A percentile compares a stretch with the other conserved stretches of the same genome.
phyloP scores from a whole-genome alignment of 1,140 invertebrate species.

The Cydia pomonella region DNA sequence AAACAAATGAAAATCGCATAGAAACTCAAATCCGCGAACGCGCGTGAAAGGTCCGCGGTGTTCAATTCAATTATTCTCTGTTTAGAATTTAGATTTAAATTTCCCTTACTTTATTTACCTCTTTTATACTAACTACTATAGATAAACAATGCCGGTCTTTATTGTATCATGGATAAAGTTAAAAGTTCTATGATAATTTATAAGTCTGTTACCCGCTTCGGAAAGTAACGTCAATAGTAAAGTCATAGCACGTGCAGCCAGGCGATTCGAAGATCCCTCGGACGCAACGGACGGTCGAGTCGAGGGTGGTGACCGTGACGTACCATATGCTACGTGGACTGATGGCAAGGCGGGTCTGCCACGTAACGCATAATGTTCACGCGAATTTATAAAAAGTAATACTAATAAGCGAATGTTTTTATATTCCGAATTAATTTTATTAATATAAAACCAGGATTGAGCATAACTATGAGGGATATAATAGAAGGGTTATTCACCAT shows the following conservation, averaged over 20 bases:
- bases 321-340: conserved; percentile 20
- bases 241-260: not conserved
- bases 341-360: conserved; percentile 6
- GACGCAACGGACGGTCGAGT: conserved; percentile 21
- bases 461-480: too few relatives aligned
- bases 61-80: not conserved
- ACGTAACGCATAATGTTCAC: not conserved
- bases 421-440: too few relatives aligned
- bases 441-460: too few relatives aligned
- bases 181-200: not conserved
- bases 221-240: not conserved
- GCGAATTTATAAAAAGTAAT: not conserved
- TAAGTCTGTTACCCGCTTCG: not conserved
- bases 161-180: not conserved
- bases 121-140: not conserved
- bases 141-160: not conserved
- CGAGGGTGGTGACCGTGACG: conserved; percentile 21
- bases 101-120: not conserved
- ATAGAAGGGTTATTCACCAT: too few relatives aligned
- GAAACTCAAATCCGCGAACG: not conserved
- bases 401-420: too few relatives aligned
- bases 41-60: not conserved
- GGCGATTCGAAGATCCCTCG: conserved; percentile 18
- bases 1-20: conserved; percentile 9
- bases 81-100: not conserved